A percentile compares a stretch with the other conserved stretches of the same genome.
phyloP scores from a whole-genome alignment of 2,888 invertebrate species.

The Melanophora roralis region DNA sequence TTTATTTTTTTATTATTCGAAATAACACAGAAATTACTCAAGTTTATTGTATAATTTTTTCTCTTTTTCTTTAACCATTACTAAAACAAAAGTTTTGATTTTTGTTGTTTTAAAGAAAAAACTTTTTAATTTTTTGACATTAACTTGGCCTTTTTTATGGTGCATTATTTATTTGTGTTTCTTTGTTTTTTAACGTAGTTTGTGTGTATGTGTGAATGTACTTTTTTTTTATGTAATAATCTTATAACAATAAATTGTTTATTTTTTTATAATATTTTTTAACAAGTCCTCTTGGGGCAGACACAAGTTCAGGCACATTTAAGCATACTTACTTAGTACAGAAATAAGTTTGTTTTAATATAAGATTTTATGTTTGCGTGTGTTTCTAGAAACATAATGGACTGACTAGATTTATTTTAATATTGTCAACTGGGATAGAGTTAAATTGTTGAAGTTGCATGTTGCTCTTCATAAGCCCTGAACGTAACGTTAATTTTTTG shows the following conservation, averaged over 20 bases:
- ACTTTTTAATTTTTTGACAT: conserved; percentile 54
- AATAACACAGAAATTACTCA: conserved; percentile 26
- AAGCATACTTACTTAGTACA: too few relatives aligned
- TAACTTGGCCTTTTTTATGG: conserved; percentile 20
- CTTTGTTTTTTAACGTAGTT: background rate
- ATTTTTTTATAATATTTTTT: background rate
- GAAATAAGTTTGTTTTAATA: background rate
- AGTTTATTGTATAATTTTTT: conserved; percentile 15
- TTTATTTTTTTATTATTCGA: conserved; percentile 39
- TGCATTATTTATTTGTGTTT: too few relatives aligned
- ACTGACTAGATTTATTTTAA: conserved; percentile 15
- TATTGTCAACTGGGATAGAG: conserved; percentile 6
- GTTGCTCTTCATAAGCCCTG: background rate
- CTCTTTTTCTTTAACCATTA: conserved; percentile 14
- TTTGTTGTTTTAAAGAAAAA: conserved; percentile 42
- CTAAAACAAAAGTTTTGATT: conserved; percentile 51
- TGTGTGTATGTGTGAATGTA: background rate
- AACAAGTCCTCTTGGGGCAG: conserved; percentile 7
- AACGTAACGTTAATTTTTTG: background rate
- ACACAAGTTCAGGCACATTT: background rate
- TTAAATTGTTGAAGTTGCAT: conserved; percentile 20
- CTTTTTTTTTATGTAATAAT: conserved; percentile 22
- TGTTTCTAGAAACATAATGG: background rate
- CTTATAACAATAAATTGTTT: conserved; percentile 16
- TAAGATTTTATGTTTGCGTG: background rate